These are phyloP conservation scores for Entelurus aequoreus DNA, from an alignment of 2,113 vertebrate genomes.

Conservation along the genomic window DNA sequence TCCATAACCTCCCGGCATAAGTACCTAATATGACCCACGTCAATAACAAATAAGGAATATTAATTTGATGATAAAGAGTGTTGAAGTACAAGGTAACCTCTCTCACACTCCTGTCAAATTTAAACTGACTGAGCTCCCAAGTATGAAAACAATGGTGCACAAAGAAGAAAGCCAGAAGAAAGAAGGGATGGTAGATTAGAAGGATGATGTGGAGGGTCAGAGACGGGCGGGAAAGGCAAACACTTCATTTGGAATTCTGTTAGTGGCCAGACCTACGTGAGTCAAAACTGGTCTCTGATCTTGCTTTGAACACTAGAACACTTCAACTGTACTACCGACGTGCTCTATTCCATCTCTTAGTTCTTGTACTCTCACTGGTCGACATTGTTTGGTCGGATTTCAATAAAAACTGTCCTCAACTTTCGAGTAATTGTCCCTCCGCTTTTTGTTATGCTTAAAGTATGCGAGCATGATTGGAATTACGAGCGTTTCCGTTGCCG, in stretches of 20 bases:
- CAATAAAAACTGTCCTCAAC: too few relatives aligned
- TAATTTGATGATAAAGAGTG: too few relatives aligned
- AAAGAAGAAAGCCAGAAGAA: slow-evolving; percentile 16
- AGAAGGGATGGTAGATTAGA: slow-evolving; percentile 28
- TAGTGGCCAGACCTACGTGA: slow-evolving; percentile 50
- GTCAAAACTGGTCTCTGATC: slow-evolving; percentile 56
- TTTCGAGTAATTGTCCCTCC: too few relatives aligned
- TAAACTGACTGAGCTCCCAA: slow-evolving; percentile 13
- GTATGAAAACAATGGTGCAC: slow-evolving; percentile 33
- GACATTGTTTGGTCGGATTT: background rate
- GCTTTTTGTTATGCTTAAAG: too few relatives aligned
- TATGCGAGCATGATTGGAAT: too few relatives aligned
- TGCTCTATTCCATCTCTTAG: slow-evolving; percentile 13
- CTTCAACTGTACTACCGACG: slow-evolving; percentile 6
- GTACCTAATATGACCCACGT: too few relatives aligned
- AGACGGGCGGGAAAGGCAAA: slow-evolving; percentile 37
- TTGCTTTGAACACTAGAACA: slow-evolving; percentile 59
- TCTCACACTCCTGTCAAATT: slow-evolving; percentile 23
- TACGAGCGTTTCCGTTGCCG: too few relatives aligned
- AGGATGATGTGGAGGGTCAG: slow-evolving; percentile 13
- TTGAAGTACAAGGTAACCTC: background rate
- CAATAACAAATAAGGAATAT: too few relatives aligned
- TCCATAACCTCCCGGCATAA: slow-evolving; percentile 1
- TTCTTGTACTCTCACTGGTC: background rate
- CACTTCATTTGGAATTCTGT: slow-evolving; percentile 53